phyloP scores from a whole-genome alignment of 2,797 vertebrate species.

The Halcyon badia region DNA sequence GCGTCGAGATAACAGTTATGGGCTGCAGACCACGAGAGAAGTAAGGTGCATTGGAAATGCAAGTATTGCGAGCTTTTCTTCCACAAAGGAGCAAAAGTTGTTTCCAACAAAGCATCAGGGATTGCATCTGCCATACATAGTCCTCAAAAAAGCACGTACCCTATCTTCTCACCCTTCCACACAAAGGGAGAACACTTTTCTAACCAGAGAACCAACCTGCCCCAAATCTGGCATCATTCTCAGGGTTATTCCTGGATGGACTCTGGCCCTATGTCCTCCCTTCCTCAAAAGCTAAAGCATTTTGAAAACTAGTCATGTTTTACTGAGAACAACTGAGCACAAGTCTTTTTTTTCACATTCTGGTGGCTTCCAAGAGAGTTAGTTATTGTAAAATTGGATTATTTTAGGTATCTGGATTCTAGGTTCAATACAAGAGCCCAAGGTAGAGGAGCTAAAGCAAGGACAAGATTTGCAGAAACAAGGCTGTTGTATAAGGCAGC shows the following conservation, averaged over 20 bases:
- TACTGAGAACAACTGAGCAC: neutral
- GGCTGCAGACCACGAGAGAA: neutral
- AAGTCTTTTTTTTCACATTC: neutral
- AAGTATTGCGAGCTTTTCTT: neutral
- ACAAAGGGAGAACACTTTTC: neutral
- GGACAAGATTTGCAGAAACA: neutral
- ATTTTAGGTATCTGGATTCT: neutral
- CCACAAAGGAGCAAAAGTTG: neutral
- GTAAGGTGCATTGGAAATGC: neutral
- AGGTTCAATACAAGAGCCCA: neutral
- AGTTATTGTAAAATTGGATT: neutral
- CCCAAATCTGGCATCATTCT: neutral
- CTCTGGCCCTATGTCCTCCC: neutral
- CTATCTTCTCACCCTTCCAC: neutral
- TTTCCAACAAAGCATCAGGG: neutral
- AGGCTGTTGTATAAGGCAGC: neutral
- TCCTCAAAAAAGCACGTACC: fast-evolving
- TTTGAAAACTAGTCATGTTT: neutral
- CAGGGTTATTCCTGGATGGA: neutral
- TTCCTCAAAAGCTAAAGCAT: fast-evolving
- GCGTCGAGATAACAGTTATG: neutral
- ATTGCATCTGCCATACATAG: neutral
- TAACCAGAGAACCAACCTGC: neutral
- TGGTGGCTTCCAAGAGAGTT: neutral
- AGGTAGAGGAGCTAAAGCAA: neutral